Evolutionary conservation across 2,797 vertebrate genomes (phyloP), one percentile per base, ranked within the genome.

Genomic region (Brotogeris chrysoptera): DNA sequence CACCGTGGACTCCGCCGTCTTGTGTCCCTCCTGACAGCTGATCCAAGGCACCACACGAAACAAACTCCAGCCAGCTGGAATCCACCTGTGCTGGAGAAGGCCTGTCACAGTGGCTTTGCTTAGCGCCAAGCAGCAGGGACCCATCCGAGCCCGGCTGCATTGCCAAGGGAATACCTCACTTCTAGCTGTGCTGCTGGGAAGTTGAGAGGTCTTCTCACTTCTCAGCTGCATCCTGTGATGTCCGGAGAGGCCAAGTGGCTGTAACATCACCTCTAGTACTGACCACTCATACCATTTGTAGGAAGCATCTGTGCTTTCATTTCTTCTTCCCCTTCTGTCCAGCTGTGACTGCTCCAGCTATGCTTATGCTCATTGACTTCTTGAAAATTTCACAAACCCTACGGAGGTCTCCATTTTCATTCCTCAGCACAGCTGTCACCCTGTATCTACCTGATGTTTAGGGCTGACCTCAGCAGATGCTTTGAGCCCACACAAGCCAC

Each of bases 1-100:
- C 0, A 0, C 19, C 1, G 0, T 50, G 41, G 71, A n/a, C 84
- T 88, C 47, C 28, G 57, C 50, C 46, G 13, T 52, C 63, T 73
- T 6, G 14, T 18, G 19, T 50, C 41, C 14, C 23, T 85, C 44
- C 36, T 39, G 65, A 80, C 28, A 88, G 59, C 64, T 71, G 59
- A 74, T 27, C 69, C 69, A 61, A 83, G 72, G 46, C 41, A 9
- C 47, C 34, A 6, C 3, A 36, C 1, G 3, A 90, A 84, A 47
- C 1, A 1, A 80, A 49, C 6, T 23, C 32, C 44, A 46, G 41
- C 44, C 73, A 55, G 71, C 36, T 72, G 76, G 60, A 88, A 77
- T 17, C 39, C 44, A 10, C 53, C 61, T 64, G 28, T 3, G 2
- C 41, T 3, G 2, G 32, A 43, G 34, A 38, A 77, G 44, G 44